A percentile compares a stretch with the other conserved stretches of the same genome.
phyloP scores from a whole-genome alignment of 2,797 vertebrate species.

The Caiman crocodilus region DNA sequence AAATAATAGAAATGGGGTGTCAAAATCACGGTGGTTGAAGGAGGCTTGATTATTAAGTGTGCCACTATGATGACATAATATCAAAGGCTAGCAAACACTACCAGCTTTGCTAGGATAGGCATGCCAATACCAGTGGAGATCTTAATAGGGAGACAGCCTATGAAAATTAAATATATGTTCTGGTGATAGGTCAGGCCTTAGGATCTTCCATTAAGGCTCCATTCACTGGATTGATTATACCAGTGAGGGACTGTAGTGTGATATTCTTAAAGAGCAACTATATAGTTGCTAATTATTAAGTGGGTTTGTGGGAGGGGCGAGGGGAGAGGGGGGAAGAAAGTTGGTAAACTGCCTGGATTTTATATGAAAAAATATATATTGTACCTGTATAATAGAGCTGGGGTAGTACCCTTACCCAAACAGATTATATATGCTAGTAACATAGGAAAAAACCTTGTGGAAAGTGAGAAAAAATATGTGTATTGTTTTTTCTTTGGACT shows the following conservation, averaged over 20 bases:
- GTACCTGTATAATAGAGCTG: too few species aligned
- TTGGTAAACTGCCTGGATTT: neutral
- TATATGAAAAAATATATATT: neutral
- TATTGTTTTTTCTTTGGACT: neutral
- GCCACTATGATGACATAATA: neutral
- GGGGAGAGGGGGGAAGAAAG: too few species aligned
- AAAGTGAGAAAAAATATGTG: neutral
- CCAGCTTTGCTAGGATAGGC: neutral
- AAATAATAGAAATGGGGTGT: neutral
- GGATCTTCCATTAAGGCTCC: neutral
- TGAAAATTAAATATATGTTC: too few species aligned
- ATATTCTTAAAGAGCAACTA: neutral
- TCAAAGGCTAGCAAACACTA: neutral
- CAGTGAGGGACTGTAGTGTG: neutral
- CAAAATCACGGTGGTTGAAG: neutral
- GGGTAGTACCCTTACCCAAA: too few species aligned
- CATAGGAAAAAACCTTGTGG: too few species aligned
- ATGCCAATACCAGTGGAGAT: rapidly evolving
- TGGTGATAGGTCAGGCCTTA: too few species aligned
- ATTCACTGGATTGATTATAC: neutral
- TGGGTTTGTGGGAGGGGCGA: neutral
- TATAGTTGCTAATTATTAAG: neutral
- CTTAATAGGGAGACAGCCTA: neutral
- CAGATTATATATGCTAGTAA: too few species aligned
- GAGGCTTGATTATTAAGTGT: neutral